Evolutionary conservation across 1,140 invertebrate species (phyloP).

Genomic region (Wiebesia pumilae): DNA sequence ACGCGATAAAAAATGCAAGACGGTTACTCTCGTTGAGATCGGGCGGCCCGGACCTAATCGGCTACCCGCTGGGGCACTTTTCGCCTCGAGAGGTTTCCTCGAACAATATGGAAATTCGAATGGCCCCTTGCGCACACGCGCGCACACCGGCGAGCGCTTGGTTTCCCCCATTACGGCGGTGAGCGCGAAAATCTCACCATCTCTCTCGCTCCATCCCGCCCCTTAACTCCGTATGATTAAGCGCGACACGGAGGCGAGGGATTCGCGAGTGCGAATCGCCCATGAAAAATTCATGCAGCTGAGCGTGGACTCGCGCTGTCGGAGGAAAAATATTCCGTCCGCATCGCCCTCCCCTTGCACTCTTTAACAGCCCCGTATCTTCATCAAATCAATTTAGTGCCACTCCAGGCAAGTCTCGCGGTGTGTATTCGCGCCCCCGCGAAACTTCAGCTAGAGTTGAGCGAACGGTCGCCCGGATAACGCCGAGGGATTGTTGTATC

Average conservation of each 20-base stretch:
- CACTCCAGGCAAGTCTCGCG: background rate
- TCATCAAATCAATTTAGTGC: constrained; percentile 46
- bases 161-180: no score
- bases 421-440: background rate
- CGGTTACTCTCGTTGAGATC: background rate
- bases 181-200: no score
- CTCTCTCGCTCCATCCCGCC: constrained; percentile 8
- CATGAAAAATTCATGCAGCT: constrained; percentile 48
- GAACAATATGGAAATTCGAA: constrained; percentile 35
- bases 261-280: constrained; percentile 26
- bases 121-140: background rate
- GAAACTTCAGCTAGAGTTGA: background rate
- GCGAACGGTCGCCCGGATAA: background rate
- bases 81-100: background rate
- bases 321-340: constrained; percentile 30
- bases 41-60: no score
- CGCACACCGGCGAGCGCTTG: background rate
- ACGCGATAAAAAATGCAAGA: constrained; percentile 31
- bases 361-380: background rate
- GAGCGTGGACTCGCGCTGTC: background rate
- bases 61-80: background rate
- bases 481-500: background rate
- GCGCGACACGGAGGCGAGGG: constrained; percentile 14
- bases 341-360: background rate
- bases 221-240: constrained; percentile 16